Base-by-base conservation (phyloP, 2,888 invertebrate species). In the Vannuccia rotundouncinata region DNA sequence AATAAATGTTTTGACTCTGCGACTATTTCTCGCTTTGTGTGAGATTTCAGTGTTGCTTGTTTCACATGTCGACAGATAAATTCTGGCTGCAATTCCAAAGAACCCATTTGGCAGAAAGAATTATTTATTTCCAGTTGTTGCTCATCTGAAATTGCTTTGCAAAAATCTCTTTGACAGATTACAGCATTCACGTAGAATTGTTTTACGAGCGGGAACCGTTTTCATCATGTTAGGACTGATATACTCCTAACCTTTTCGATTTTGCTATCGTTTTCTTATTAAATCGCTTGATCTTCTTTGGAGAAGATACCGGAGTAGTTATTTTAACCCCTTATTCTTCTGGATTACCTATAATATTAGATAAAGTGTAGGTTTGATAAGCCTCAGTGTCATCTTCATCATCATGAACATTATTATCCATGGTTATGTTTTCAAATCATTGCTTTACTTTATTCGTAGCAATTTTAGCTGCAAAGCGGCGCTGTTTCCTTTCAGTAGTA, bases 41-140 rank as follows among this genome's bases (percentile, higher is more conserved):
- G 66, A 66, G 66, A 66, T 27, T 66, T 66, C 25, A 66, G 66
- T 66, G 13, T 66, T 66, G 66, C 66, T 66, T 66, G 66, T 66
- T 66, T 66, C 66, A 66, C 66, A 66, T 66, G 66, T 66, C 22
- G 66, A 66, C 66, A 66, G 66, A 66, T 66, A 66, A 66, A 5
- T 66, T 66, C 66, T 66, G 2, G 66, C 66, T 13, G 66, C 25
- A 66, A 66, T 22, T 66, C 66, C 66, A 66, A 66, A 66, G 66
- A 66, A 66, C 66, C 66, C 66, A 66, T 66, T 66, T 66, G 66
- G 66, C 25, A 66, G 66, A 66, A 66, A 66, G 5, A 66, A 66
- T 66, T 66, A 66, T 66, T 66, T 66, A 66, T 66, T 66, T 66
- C 66, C 66, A 66, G 66, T 66, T 66, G 66, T 66, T 66, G 66